These are phyloP conservation scores for Neomonachus schauinslandi DNA, from an alignment of 2,113 vertebrate genomes.

Conservation along the genomic window DNA sequence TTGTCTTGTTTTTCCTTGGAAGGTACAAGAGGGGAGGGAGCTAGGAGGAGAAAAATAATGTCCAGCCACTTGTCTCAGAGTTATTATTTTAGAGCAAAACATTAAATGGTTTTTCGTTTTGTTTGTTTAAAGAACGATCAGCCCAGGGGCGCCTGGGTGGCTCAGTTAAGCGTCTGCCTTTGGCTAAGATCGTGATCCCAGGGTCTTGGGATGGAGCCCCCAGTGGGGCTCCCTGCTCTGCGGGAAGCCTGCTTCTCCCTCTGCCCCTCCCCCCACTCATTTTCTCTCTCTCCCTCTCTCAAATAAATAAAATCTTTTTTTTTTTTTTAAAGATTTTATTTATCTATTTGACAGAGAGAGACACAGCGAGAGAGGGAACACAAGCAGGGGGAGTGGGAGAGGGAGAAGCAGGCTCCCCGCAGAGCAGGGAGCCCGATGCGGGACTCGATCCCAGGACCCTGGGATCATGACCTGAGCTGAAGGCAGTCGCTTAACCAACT, in stretches of 20 bases:
- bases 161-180: background rate
- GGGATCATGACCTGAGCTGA: too few relatives aligned
- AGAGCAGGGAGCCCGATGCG: too few relatives aligned
- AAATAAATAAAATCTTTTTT: background rate
- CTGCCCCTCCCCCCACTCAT: background rate
- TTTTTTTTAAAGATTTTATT: too few relatives aligned
- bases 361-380: too few relatives aligned
- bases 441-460: too few relatives aligned
- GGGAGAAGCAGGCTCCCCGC: too few relatives aligned
- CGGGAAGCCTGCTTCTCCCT: background rate
- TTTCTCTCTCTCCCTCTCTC: background rate
- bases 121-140: background rate
- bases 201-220: background rate
- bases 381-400: too few relatives aligned
- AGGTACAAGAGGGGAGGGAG: background rate
- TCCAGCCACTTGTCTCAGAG: background rate
- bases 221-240: too few relatives aligned
- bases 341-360: too few relatives aligned
- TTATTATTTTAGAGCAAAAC: background rate
- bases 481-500: too few relatives aligned
- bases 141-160: background rate
- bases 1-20: conserved; percentile 28
- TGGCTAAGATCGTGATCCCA: background rate
- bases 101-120: background rate
- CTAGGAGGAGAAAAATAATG: background rate